These are phyloP conservation scores for Drosophila nr. medialis DNA, from an alignment of 2,888 invertebrate genomes.

Conservation along the genomic window DNA sequence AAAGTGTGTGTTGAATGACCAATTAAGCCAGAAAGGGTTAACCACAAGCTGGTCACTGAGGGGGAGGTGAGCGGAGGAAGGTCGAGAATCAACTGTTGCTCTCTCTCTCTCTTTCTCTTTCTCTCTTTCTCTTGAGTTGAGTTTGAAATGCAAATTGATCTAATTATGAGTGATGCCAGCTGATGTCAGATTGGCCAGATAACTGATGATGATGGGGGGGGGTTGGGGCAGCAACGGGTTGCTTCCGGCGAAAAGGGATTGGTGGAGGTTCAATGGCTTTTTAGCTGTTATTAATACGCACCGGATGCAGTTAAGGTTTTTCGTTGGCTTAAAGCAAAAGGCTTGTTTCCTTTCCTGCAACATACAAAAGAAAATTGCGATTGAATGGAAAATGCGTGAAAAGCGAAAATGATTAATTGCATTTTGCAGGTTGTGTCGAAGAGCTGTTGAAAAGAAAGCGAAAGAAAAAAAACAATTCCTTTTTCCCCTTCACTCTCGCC, in stretches of 20 bases:
- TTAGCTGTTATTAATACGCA: neutral
- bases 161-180: conserved; percentile 38
- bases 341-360: neutral
- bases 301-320: neutral
- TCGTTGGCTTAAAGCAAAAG: neutral
- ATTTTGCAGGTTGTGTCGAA: conserved; percentile 23
- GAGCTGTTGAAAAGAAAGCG: conserved; percentile 3
- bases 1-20: conserved; percentile 17
- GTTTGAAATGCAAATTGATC: conserved; percentile 48
- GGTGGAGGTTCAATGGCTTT: neutral
- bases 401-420: conserved; percentile 69
- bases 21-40: conserved; percentile 30
- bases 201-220: neutral
- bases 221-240: neutral
- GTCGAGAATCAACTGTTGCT: conserved; percentile 23
- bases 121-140: neutral
- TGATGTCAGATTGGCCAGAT: conserved; percentile 23
- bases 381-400: conserved; percentile 5
- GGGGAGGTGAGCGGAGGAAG: neutral
- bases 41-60: conserved; percentile 14
- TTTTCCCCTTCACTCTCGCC: neutral
- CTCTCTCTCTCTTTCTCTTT: neutral
- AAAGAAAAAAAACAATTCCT: neutral
- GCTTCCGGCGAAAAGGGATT: neutral
- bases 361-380: neutral